Percentiles rank a stretch among this genome's conserved stretches.
phyloP scores from a whole-genome alignment of 2,113 vertebrate species.

The Poecile atricapillus region DNA sequence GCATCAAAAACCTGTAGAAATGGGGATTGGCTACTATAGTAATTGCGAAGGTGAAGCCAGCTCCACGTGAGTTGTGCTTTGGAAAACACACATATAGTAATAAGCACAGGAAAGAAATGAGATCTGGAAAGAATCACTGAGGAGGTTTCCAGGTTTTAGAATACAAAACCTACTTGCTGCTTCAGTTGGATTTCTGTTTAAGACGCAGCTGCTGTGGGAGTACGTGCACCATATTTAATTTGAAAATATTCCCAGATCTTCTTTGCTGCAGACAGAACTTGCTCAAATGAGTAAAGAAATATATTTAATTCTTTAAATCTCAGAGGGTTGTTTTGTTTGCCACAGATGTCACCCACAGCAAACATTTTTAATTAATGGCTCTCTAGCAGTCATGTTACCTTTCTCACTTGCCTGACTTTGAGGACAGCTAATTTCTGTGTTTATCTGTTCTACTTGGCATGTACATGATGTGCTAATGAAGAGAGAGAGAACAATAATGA shows the following conservation, averaged over 20 bases:
- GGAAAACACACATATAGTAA: neutral
- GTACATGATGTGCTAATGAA: slow-evolving; percentile 25
- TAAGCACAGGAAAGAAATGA: neutral
- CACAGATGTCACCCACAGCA: neutral
- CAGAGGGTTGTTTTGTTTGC: neutral
- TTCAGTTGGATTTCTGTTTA: neutral
- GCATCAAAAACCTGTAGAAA: neutral
- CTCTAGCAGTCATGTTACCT: neutral
- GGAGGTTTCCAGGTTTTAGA: neutral
- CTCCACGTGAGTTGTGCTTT: neutral
- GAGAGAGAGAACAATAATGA: slow-evolving; percentile 9
- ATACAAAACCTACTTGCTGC: neutral
- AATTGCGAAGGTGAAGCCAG: neutral
- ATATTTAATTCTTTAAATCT: neutral
- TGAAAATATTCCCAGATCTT: neutral
- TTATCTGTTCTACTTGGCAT: neutral
- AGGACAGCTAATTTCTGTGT: slow-evolving; percentile 25
- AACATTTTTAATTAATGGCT: neutral
- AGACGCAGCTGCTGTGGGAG: neutral
- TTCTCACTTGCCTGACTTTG: neutral
- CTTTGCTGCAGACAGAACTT: neutral
- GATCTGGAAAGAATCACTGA: neutral
- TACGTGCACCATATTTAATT: neutral
- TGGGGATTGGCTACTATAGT: neutral
- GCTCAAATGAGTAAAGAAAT: neutral